Percentiles rank a stretch among this genome's conserved stretches.
Evolutionary conservation across 2,888 invertebrate species (phyloP).

Genomic region (Chloroclystis v-ata): DNA sequence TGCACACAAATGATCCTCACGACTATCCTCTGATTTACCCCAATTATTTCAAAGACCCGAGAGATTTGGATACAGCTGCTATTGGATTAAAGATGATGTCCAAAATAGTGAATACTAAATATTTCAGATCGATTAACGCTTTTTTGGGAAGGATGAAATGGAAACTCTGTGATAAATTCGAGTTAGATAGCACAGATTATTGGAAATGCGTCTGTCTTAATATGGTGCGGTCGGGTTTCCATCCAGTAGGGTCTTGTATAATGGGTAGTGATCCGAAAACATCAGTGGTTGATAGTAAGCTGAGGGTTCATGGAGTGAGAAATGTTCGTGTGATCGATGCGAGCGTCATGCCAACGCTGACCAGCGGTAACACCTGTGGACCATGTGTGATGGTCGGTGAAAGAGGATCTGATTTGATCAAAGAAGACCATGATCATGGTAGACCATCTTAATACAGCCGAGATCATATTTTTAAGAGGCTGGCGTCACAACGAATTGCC

Average conservation of each 20-base stretch:
- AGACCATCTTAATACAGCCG: no score
- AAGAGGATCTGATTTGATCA: conserved; percentile 84
- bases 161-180: conserved; percentile 40
- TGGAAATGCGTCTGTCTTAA: conserved; percentile 70
- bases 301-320: conserved; percentile 80
- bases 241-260: conserved; percentile 81
- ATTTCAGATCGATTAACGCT: conserved; percentile 44
- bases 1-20: conserved; percentile 76
- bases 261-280: conserved; percentile 70
- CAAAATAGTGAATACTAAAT: conserved; percentile 40
- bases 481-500: no score
- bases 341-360: conserved; percentile 86
- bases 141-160: conserved; percentile 41
- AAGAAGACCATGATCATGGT: no score
- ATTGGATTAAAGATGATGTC: conserved; percentile 46
- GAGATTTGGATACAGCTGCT: conserved; percentile 63
- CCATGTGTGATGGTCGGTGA: conserved; percentile 89
- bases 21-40: conserved; percentile 75
- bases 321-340: conserved; percentile 85
- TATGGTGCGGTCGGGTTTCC: conserved; percentile 73
- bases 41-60: conserved; percentile 78
- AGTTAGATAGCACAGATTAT: conserved; percentile 42
- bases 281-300: conserved; percentile 69
- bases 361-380: conserved; percentile 88
- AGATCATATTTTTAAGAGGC: no score